Percentiles rank a stretch among this genome's conserved stretches.
phyloP scores from a whole-genome alignment of 1,140 invertebrate species.

The Drosophila mauritiana region DNA sequence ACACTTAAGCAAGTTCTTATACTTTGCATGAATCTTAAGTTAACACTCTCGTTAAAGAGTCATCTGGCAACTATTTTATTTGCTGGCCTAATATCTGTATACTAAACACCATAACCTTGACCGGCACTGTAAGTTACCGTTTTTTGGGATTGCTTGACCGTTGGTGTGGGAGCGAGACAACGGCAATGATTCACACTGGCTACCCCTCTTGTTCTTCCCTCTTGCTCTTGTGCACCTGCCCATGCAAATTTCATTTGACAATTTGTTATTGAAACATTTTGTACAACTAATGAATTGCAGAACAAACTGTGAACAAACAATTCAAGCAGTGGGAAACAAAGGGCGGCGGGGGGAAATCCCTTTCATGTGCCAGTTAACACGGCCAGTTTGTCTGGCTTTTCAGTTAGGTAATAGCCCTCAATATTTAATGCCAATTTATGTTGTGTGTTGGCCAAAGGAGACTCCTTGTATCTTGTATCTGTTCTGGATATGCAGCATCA shows the following conservation, averaged over 20 bases:
- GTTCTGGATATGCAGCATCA: constrained; percentile 68
- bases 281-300: constrained; percentile 65
- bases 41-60: too few relatives aligned
- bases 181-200: neutral
- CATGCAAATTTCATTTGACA: constrained; percentile 61
- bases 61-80: too few relatives aligned
- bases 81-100: too few relatives aligned
- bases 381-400: constrained; percentile 56
- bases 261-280: constrained; percentile 77
- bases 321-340: neutral
- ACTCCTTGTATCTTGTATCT: constrained; percentile 20
- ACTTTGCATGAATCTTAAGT: too few relatives aligned
- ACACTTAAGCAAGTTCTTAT: too few relatives aligned
- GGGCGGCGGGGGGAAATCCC: constrained; percentile 5
- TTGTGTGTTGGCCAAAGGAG: constrained; percentile 44
- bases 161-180: neutral
- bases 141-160: neutral
- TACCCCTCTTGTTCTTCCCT: too few relatives aligned
- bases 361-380: constrained; percentile 27
- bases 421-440: constrained; percentile 81
- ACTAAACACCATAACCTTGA: neutral
- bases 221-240: neutral
- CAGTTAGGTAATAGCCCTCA: constrained; percentile 66
- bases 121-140: neutral
- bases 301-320: constrained; percentile 47